Base-by-base conservation (phyloP, 2,888 invertebrate genomes). In the Drosophila borborema region DNA sequence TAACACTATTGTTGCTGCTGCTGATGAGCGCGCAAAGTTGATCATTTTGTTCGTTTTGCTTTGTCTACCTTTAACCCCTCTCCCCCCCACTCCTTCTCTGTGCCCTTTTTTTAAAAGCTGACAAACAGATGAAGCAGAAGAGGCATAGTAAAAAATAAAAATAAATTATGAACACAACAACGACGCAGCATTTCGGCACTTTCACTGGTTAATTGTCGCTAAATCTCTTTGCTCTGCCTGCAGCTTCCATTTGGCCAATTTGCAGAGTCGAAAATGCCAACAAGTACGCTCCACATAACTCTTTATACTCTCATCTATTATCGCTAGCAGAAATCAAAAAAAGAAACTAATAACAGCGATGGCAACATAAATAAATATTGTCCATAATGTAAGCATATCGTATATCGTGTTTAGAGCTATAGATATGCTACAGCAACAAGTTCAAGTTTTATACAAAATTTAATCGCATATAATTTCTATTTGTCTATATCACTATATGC, bases 201-300 rank as follows among this genome's bases (percentile, higher is more conserved):
- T 84, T 84, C 83, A 81, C 83, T 84, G 73, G 55, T 74, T 86
- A 84, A 84, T 84, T 84, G 83, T 84, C 87, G 89, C 83, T 67
- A 86, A 86, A 86, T 88, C 82, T 86, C 79, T 82, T 81, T 64
- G 60, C 65, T 28, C 36, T 43, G 55, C 8, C 49, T 34, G 1
- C 69, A 63, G 63, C 56, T 61, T 59, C 51, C 64, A 74, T 56
- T 41, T 56, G 53, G 51, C 49, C 56, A 48, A 58, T 46, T 41
- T 23, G 45, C 45, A 28, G 20, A 46, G 59, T 40, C 28, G 45
- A 1, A 63, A 60, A 10, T 49, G 53, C 23, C 60, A 66, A 51
- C 64, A 70, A 40, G 38, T 68, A 18, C 51, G 51, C 51, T 36
- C 51, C 20, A 51, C 51, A 51, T 51, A 51, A 51, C 51, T 8